Percentiles rank a stretch among this genome's conserved stretches.
Conservation (phyloP, 2,888 invertebrate species). For the Tupiocoris notatus region DNA sequence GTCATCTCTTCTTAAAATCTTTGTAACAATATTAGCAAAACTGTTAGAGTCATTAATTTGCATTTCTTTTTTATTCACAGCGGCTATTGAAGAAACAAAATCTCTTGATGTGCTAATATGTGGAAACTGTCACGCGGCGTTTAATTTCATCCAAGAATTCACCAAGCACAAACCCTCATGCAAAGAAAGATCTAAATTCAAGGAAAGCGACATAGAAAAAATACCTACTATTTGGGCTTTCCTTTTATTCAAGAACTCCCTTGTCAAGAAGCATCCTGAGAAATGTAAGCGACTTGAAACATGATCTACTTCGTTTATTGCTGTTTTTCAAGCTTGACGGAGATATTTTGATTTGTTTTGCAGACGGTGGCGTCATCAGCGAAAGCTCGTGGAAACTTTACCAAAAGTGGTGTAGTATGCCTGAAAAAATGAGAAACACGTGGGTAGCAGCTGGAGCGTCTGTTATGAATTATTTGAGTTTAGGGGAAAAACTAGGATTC, state of each 20-base stretch:
- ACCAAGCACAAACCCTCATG: constrained; percentile 67
- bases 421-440: constrained; percentile 68
- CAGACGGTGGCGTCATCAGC: constrained; percentile 37
- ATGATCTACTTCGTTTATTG: not conserved
- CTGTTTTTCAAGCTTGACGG: not conserved
- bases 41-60: no score
- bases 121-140: constrained; percentile 77
- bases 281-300: constrained; percentile 44
- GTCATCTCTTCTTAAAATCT: no score
- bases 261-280: constrained; percentile 44
- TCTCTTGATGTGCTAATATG: constrained; percentile 76
- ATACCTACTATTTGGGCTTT: constrained; percentile 86
- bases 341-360: not conserved
- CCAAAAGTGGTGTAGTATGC: constrained; percentile 80
- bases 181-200: constrained; percentile 61
- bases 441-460: constrained; percentile 82
- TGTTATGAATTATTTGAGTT: constrained; percentile 57
- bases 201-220: constrained; percentile 63
- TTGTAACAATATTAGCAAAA: no score
- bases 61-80: constrained; percentile 58
- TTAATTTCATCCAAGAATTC: constrained; percentile 76
- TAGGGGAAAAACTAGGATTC: not conserved
- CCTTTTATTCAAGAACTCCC: constrained; percentile 68
- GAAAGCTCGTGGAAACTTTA: constrained; percentile 76
- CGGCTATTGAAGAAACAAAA: constrained; percentile 73